Conservation (phyloP, 2,113 vertebrate genomes). For the Taurulus bubalis region DNA sequence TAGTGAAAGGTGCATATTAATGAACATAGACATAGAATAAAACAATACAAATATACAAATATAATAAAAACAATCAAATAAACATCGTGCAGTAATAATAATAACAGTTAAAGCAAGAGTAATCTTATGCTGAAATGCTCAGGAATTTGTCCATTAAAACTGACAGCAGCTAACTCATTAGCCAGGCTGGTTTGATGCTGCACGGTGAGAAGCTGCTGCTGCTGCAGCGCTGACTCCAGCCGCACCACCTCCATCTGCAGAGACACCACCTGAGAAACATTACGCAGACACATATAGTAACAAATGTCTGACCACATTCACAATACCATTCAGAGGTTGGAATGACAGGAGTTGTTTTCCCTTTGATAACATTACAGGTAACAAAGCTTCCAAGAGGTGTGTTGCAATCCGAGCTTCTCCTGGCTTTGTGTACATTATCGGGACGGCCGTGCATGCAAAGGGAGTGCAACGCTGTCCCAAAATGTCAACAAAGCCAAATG, state of each 20-base stretch:
- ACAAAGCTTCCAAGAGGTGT: not conserved
- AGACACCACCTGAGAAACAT: slow-evolving; percentile 42
- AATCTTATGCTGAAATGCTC: not conserved
- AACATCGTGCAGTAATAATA: no score
- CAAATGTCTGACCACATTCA: slow-evolving; percentile 1
- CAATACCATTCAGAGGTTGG: not conserved
- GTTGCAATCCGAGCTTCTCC: no score
- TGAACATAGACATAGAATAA: no score
- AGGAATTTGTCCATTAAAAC: not conserved
- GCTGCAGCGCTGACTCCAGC: slow-evolving; percentile 49
- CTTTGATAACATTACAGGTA: not conserved
- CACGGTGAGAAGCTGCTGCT: slow-evolving; percentile 44
- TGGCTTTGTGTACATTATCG: no score
- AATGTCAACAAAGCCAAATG: no score
- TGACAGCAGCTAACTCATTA: slow-evolving; percentile 46
- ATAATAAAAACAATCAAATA: no score
- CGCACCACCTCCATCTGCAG: slow-evolving; percentile 49
- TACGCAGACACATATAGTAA: not conserved
- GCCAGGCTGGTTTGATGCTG: slow-evolving; percentile 41
- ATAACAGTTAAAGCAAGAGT: no score
- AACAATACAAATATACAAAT: no score
- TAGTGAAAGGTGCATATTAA: no score
- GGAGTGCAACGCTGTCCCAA: no score
- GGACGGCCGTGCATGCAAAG: no score
- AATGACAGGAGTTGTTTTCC: no score